Evolutionary conservation across 2,888 invertebrate genomes (phyloP).

Genomic region (Xanthorhoe designata): DNA sequence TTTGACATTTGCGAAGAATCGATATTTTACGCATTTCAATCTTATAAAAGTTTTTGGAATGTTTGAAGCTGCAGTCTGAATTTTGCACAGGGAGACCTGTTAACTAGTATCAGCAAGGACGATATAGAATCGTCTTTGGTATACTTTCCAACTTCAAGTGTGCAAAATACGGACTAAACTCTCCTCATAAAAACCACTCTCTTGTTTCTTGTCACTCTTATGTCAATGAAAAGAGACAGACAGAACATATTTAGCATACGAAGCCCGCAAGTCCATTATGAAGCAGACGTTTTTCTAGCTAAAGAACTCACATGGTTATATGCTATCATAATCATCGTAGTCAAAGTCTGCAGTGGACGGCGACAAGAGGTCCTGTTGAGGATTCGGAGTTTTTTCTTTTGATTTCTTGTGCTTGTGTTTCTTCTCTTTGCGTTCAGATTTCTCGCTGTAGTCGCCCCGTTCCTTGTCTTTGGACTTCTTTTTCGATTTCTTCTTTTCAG

Average conservation of each 20-base stretch:
- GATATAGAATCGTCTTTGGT: too few species aligned
- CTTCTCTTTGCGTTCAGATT: conserved; percentile 82
- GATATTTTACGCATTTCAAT: neutral
- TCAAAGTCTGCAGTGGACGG: conserved; percentile 58
- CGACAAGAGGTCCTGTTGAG: conserved; percentile 78
- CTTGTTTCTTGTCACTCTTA: neutral
- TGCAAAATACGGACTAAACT: neutral
- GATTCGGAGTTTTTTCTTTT: conserved; percentile 75
- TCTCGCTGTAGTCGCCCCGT: conserved; percentile 79
- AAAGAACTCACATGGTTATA: conserved; percentile 52
- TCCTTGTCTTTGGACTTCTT: conserved; percentile 84
- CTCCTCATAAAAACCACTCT: neutral
- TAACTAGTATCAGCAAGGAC: neutral
- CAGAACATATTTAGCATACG: neutral
- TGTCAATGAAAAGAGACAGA: neutral
- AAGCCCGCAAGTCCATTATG: neutral
- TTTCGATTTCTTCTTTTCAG: conserved; percentile 83
- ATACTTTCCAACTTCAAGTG: neutral
- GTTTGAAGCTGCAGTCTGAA: neutral
- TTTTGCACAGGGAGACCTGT: neutral
- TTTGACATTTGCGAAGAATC: neutral
- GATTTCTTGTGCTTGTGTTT: conserved; percentile 85
- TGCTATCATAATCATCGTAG: conserved; percentile 76
- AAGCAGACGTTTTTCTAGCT: neutral
- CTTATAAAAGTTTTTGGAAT: neutral